These are phyloP conservation scores for Rhyzopertha dominica DNA, from an alignment of 1,140 invertebrate species.

Conservation along the genomic window DNA sequence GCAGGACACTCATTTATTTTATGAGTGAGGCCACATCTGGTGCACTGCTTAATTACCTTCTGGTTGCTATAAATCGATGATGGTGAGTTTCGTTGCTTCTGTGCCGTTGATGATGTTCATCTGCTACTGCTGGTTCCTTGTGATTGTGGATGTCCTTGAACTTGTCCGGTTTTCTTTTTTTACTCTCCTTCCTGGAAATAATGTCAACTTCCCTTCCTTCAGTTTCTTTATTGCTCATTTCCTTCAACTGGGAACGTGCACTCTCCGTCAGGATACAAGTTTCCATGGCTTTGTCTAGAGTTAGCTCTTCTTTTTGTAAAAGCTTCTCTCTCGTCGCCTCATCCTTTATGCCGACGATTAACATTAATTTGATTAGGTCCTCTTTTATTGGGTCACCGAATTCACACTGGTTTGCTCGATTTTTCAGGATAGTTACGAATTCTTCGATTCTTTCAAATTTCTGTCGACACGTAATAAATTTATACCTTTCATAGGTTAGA, in stretches of 20 bases:
- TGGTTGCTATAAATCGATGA: neutral
- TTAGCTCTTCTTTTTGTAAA: conserved; percentile 6
- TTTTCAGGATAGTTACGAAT: conserved; percentile 10
- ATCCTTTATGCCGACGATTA: conserved; percentile 12
- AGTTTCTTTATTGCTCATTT: conserved; percentile 2
- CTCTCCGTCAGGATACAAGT: conserved; percentile 9
- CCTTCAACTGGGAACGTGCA: conserved; percentile 5
- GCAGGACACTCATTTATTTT: conserved; percentile 3
- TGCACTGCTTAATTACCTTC: conserved; percentile 1
- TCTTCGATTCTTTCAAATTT: conserved; percentile 5
- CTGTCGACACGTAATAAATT: conserved; percentile 11
- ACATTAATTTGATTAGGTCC: conserved; percentile 6
- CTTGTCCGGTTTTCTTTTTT: neutral
- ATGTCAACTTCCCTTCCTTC: neutral
- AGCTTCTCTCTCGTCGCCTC: neutral
- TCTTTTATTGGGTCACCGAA: conserved; percentile 5
- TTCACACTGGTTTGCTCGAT: conserved; percentile 11
- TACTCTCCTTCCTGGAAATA: too few relatives aligned
- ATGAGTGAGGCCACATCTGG: conserved; percentile 3
- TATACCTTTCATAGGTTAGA: conserved; percentile 11
- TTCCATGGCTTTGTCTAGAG: conserved; percentile 8
- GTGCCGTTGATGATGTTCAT: neutral
- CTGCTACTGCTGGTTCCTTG: neutral
- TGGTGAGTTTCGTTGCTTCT: neutral
- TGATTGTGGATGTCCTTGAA: neutral